phyloP scores from a whole-genome alignment of 35 echinoderm and acorn worm genomes.

The Diadema setosum region DNA sequence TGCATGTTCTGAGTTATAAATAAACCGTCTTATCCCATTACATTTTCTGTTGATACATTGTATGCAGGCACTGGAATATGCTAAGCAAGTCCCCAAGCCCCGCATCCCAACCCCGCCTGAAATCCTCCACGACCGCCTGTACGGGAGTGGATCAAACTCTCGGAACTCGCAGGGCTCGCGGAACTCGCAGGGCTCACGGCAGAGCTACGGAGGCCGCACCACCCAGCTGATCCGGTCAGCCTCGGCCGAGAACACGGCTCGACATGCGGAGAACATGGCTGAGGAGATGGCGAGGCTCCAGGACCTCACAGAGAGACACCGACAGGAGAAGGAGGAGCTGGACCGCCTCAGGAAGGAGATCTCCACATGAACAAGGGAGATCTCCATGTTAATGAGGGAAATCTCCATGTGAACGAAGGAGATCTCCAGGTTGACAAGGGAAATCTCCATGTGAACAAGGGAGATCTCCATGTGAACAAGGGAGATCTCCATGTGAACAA shows the following conservation, averaged over 20 bases:
- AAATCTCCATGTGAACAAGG: no score
- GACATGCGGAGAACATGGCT: not conserved
- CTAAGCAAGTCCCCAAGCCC: constrained; percentile 71
- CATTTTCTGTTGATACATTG: not conserved
- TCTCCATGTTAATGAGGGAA: no score
- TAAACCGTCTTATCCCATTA: not conserved
- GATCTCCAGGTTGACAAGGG: no score
- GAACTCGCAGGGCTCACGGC: not conserved
- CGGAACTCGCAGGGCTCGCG: not conserved
- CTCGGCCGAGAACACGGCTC: not conserved
- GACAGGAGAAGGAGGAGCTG: constrained; percentile 68
- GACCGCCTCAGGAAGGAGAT: constrained; percentile 43
- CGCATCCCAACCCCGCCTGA: constrained; percentile 62
- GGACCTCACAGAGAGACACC: constrained; percentile 63
- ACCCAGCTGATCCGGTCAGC: not conserved
- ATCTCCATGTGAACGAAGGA: no score
- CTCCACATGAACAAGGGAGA: constrained; percentile 2
- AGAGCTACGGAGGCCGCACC: not conserved
- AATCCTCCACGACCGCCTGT: constrained; percentile 54
- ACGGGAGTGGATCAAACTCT: constrained; percentile 28
- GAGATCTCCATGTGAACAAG: no score
- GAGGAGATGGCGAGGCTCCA: constrained; percentile 64
- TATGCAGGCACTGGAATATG: constrained; percentile 72
- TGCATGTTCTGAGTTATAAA: no score
- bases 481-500: no score